Percentiles rank a stretch among this genome's conserved stretches.
Conservation (phyloP, 2,797 vertebrate genomes). For the Cetoscarus ocellatus region DNA sequence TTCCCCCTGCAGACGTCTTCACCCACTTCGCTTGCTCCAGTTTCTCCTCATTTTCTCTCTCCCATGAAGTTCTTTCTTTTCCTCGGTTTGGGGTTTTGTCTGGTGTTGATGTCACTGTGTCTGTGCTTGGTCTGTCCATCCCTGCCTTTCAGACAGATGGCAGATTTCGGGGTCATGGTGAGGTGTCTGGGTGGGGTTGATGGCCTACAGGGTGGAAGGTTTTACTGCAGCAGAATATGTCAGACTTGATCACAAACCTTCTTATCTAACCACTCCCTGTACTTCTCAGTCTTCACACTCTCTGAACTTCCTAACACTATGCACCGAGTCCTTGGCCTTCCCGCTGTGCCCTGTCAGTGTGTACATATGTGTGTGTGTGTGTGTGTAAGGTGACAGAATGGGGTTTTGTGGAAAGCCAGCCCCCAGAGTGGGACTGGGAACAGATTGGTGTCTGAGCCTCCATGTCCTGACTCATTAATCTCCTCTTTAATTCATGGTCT, state of each 20-base stretch:
- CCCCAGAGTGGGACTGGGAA: constrained; percentile 73
- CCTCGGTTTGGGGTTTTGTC: constrained; percentile 1
- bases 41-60: constrained; percentile 26
- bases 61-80: neutral
- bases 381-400: constrained; percentile 76
- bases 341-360: constrained; percentile 33
- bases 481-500: constrained; percentile 83
- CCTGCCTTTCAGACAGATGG: constrained; percentile 62
- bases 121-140: constrained; percentile 13
- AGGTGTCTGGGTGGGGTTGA: constrained; percentile 54
- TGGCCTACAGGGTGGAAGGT: constrained; percentile 49
- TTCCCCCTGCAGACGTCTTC: constrained; percentile 13
- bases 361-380: constrained; percentile 34
- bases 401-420: constrained; percentile 65
- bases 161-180: constrained; percentile 50
- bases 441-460: constrained; percentile 83
- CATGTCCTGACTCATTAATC: constrained; percentile 85
- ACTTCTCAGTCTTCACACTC: constrained; percentile 15
- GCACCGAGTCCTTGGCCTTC: constrained; percentile 39
- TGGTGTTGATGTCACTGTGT: constrained; percentile 7
- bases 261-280: neutral
- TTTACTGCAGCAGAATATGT: constrained; percentile 19
- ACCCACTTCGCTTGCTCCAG: constrained; percentile 35
- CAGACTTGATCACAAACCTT: neutral
- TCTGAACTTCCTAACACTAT: constrained; percentile 9